Conservation (phyloP, 2,888 invertebrate species). For the Abrostola triplasia region DNA sequence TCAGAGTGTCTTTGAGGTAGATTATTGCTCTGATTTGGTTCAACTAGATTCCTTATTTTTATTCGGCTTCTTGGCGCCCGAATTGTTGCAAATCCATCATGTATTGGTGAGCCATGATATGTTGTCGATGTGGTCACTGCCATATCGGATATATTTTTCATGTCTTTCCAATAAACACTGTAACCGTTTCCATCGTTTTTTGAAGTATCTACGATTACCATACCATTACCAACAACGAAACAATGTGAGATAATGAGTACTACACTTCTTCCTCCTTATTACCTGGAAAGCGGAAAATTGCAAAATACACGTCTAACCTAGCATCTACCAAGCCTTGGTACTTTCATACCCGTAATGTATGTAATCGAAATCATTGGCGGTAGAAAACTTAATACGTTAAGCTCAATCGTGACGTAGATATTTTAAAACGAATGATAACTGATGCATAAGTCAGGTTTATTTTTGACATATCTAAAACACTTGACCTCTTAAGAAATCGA, state of each 20-base stretch:
- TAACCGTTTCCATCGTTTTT: constrained; percentile 33
- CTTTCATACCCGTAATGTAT: constrained; percentile 51
- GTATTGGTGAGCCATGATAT: constrained; percentile 89
- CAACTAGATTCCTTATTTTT: constrained; percentile 83
- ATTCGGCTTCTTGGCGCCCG: constrained; percentile 89
- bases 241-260: constrained; percentile 47
- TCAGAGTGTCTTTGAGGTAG: constrained; percentile 86
- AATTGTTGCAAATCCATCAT: constrained; percentile 96
- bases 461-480: constrained; percentile 51
- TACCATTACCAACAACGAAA: constrained; percentile 27
- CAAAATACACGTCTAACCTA: constrained; percentile 67
- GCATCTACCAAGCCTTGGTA: constrained; percentile 62
- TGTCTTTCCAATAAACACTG: constrained; percentile 41
- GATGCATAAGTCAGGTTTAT: constrained; percentile 18
- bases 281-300: constrained; percentile 74
- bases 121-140: constrained; percentile 83
- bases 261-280: constrained; percentile 59
- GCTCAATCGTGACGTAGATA: constrained; percentile 14
- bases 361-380: constrained; percentile 54
- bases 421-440: constrained; percentile 16
- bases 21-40: constrained; percentile 78
- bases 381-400: constrained; percentile 35
- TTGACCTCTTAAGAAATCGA: constrained; percentile 61
- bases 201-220: constrained; percentile 9
- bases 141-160: constrained; percentile 68